Evolutionary conservation across 2,797 vertebrate species (phyloP).

Genomic region (Sphenodon punctatus): DNA sequence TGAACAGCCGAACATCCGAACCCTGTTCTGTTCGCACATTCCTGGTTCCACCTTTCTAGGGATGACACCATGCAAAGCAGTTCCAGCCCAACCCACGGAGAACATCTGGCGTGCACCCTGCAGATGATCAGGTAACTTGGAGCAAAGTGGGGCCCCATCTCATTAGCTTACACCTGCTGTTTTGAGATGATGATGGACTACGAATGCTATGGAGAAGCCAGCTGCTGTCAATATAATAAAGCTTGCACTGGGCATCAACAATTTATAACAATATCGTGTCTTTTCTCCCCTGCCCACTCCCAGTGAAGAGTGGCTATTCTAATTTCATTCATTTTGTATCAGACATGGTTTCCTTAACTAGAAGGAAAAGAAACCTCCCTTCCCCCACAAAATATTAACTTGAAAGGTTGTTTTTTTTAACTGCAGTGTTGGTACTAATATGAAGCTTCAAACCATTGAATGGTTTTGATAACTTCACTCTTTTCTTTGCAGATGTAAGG

Average conservation of each 20-base stretch:
- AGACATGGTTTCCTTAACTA: not conserved
- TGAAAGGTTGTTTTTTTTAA: not conserved
- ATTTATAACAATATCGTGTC: not conserved
- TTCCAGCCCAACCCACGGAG: too few species aligned
- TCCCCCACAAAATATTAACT: not conserved
- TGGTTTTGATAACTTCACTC: not conserved
- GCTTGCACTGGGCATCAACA: not conserved
- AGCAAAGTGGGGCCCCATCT: too few species aligned
- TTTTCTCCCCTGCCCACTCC: accelerated
- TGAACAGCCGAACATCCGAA: too few species aligned
- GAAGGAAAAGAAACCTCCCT: accelerated
- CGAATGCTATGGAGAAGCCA: not conserved
- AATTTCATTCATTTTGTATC: not conserved
- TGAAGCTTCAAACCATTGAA: not conserved
- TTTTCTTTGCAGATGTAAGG: not conserved
- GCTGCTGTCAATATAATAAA: not conserved
- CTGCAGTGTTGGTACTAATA: not conserved
- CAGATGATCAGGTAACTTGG: too few species aligned
- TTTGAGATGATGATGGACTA: not conserved
- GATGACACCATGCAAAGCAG: too few species aligned
- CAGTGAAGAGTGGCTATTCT: not conserved
- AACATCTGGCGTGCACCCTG: too few species aligned
- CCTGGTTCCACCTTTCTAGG: too few species aligned
- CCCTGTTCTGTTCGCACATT: too few species aligned
- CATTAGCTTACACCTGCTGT: too few species aligned